A percentile compares a stretch with the other conserved stretches of the same genome.
phyloP scores from a whole-genome alignment of 2,113 vertebrate species.

The Procavia capensis region DNA sequence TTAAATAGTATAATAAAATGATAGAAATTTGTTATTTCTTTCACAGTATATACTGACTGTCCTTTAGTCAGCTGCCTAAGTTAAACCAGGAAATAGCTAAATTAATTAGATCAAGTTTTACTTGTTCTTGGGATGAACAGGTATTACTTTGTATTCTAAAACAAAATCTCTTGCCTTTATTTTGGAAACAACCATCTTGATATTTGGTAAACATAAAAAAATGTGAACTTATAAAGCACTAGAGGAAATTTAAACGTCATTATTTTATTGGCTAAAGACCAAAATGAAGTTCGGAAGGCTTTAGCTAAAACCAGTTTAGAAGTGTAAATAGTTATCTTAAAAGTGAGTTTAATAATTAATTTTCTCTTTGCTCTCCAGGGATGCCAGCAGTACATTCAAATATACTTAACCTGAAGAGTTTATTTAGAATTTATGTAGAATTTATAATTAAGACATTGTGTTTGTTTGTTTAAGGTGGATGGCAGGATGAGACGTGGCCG shows the following conservation, averaged over 20 bases:
- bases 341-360: not conserved
- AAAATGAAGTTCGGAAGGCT: not conserved
- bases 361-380: not conserved
- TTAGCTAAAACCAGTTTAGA: not conserved
- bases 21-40: not conserved
- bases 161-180: not conserved
- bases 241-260: not conserved
- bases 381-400: not conserved
- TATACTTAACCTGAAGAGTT: not conserved
- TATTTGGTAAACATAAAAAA: conserved; percentile 12
- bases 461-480: conserved; percentile 90
- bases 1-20: not conserved
- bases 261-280: not conserved
- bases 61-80: not conserved
- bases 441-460: not conserved
- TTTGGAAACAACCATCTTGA: conserved; percentile 31
- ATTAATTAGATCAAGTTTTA: not conserved
- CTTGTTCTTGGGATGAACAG: not conserved
- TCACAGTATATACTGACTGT: not conserved
- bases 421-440: not conserved
- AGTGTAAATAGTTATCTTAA: not conserved
- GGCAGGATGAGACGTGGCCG: conserved; percentile 99
- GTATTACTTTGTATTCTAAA: not conserved
- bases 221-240: not conserved
- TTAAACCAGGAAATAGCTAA: not conserved